Evolutionary conservation across 2,797 vertebrate genomes (phyloP).

Genomic region (Enteromius fasciolatus): DNA sequence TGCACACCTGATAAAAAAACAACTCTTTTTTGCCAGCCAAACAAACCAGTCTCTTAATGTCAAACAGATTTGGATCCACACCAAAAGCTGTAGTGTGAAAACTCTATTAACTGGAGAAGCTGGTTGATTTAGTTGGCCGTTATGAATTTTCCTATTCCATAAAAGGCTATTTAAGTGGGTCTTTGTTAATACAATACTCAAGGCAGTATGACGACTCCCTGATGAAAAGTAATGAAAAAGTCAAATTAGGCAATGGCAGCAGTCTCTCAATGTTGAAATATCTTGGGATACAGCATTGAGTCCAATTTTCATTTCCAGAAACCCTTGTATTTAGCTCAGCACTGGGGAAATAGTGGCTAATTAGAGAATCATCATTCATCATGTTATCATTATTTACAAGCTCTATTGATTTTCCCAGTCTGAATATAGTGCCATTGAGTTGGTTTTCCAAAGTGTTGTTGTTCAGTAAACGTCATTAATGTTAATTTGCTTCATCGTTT

Average conservation of each 20-base stretch:
- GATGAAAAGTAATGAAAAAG: neutral
- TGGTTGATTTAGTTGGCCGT: slow-evolving; percentile 22
- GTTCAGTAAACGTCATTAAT: neutral
- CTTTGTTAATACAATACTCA: slow-evolving; percentile 2
- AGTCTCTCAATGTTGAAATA: slow-evolving; percentile 14
- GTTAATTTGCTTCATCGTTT: neutral
- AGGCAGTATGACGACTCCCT: neutral
- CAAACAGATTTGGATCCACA: neutral
- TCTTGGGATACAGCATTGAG: slow-evolving; percentile 3
- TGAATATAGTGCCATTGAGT: slow-evolving; percentile 25
- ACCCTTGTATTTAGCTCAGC: slow-evolving; percentile 16
- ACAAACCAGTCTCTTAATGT: neutral
- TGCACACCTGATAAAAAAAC: neutral
- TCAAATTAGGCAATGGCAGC: neutral
- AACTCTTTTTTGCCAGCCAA: neutral
- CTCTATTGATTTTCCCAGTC: slow-evolving; percentile 17
- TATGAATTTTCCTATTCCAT: neutral
- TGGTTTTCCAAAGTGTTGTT: neutral
- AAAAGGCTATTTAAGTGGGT: slow-evolving; percentile 2
- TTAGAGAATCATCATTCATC: slow-evolving; percentile 44
- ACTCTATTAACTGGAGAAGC: neutral
- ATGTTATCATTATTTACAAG: slow-evolving; percentile 39
- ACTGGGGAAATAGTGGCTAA: slow-evolving; percentile 34
- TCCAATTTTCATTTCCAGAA: slow-evolving; percentile 18
- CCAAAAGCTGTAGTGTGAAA: neutral